A percentile compares a stretch with the other conserved stretches of the same genome.
phyloP scores from a whole-genome alignment of 2,888 invertebrate genomes.

The Bellardia bayeri region DNA sequence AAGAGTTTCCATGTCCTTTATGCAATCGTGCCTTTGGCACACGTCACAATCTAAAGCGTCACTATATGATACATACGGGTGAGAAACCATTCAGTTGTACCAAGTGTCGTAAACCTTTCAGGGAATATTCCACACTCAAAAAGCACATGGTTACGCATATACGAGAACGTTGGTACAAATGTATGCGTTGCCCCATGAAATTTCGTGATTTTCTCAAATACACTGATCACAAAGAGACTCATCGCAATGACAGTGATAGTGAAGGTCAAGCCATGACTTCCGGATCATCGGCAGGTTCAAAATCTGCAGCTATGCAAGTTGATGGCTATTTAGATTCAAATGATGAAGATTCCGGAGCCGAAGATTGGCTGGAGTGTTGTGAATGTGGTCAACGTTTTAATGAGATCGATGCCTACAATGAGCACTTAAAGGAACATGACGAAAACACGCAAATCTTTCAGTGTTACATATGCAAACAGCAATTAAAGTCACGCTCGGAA shows the following conservation, averaged over 20 bases:
- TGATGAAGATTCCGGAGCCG: conserved; percentile 78
- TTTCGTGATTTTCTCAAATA: conserved; percentile 82
- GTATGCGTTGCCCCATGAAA: conserved; percentile 79
- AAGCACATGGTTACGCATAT: conserved; percentile 83
- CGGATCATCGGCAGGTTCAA: conserved; percentile 44
- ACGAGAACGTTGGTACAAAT: conserved; percentile 83
- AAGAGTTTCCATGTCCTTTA: conserved; percentile 82
- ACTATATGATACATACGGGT: conserved; percentile 84
- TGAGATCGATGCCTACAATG: conserved; percentile 81
- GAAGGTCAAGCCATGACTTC: conserved; percentile 42
- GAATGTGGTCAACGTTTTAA: conserved; percentile 81
- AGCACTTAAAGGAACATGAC: conserved; percentile 81
- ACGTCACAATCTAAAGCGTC: conserved; percentile 83
- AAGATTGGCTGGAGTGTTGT: conserved; percentile 82
- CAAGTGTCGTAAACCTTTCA: conserved; percentile 82
- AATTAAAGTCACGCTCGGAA: conserved; percentile 76
- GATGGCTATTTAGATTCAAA: conserved; percentile 76
- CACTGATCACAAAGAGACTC: conserved; percentile 79
- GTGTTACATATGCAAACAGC: conserved; percentile 79
- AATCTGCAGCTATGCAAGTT: conserved; percentile 55
- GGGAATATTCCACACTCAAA: conserved; percentile 83
- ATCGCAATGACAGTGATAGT: conserved; percentile 73
- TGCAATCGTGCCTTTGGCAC: conserved; percentile 83
- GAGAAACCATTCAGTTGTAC: conserved; percentile 83
- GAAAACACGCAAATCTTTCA: conserved; percentile 74